phyloP scores from a whole-genome alignment of 1,140 invertebrate species.

The Pararge aegeria region DNA sequence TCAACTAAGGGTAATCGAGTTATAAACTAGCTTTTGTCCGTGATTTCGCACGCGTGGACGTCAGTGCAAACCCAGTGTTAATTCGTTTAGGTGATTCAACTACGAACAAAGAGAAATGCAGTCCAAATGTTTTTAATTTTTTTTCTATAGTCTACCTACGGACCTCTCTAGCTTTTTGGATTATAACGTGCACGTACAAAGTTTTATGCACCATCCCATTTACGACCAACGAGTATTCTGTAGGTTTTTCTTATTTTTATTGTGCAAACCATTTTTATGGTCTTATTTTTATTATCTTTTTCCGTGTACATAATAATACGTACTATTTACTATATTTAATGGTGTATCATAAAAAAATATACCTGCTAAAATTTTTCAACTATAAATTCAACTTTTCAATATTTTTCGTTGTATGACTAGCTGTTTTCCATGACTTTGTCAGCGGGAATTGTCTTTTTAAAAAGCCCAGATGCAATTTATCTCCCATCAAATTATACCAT shows the following conservation, averaged over 20 bases:
- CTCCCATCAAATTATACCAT: too few relatives aligned
- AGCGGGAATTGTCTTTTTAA: too few relatives aligned
- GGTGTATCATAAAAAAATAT: too few relatives aligned
- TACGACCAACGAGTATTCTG: not conserved
- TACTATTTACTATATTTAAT: too few relatives aligned
- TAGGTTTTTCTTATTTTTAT: not conserved
- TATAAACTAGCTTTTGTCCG: constrained; percentile 6
- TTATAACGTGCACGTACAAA: not conserved
- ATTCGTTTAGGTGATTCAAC: constrained; percentile 9
- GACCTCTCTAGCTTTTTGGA: not conserved
- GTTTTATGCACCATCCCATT: not conserved
- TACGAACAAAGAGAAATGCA: constrained; percentile 3
- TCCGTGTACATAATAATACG: too few relatives aligned
- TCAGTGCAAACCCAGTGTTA: constrained; percentile 1
- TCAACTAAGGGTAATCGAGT: not conserved
- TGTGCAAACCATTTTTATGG: not conserved
- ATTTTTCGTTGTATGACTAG: too few relatives aligned
- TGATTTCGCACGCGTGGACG: constrained; percentile 2
- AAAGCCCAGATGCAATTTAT: too few relatives aligned
- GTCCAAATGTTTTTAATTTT: not conserved
- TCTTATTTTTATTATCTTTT: not conserved
- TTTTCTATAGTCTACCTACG: not conserved
- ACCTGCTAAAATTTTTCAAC: too few relatives aligned
- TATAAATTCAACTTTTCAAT: too few relatives aligned
- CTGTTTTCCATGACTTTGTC: too few relatives aligned